A percentile compares a stretch with the other conserved stretches of the same genome.
These are phyloP conservation scores for Lordiphosa andalusiaca DNA, from an alignment of 2,888 invertebrate genomes.

Conservation along the genomic window DNA sequence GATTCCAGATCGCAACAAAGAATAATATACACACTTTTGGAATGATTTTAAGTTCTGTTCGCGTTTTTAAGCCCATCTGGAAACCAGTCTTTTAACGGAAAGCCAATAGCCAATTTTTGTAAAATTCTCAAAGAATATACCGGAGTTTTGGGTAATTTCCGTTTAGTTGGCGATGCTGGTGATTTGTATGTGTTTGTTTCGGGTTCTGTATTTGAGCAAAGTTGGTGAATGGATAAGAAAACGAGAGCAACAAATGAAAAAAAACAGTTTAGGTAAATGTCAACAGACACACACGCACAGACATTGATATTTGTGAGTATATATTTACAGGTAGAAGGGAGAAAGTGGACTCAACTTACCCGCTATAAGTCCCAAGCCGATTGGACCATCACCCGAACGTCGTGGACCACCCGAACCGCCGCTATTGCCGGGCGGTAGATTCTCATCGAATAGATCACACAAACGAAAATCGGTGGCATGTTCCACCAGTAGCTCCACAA, in stretches of 20 bases:
- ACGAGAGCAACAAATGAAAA: conserved; percentile 64
- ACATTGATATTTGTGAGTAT: conserved; percentile 16
- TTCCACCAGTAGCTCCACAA: conserved; percentile 92
- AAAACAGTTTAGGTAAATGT: conserved; percentile 56
- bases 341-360: conserved; percentile 71
- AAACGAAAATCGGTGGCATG: conserved; percentile 88
- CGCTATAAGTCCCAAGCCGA: conserved; percentile 79
- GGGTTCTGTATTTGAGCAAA: conserved; percentile 84
- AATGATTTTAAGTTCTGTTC: too few species aligned
- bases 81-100: too few species aligned
- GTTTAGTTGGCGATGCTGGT: conserved; percentile 93
- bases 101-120: too few species aligned
- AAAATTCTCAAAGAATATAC: too few species aligned
- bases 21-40: too few species aligned
- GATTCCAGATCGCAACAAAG: too few species aligned
- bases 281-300: conserved; percentile 25
- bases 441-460: conserved; percentile 87
- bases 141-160: conserved; percentile 98
- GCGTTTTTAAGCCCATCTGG: too few species aligned
- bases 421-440: conserved; percentile 82
- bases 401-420: conserved; percentile 79
- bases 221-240: conserved; percentile 44
- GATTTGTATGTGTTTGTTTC: conserved; percentile 88
- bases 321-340: not conserved
- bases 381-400: conserved; percentile 80